These are phyloP conservation scores for Rhynchomys soricoides DNA, from an alignment of 2,113 vertebrate species.

Conservation along the genomic window DNA sequence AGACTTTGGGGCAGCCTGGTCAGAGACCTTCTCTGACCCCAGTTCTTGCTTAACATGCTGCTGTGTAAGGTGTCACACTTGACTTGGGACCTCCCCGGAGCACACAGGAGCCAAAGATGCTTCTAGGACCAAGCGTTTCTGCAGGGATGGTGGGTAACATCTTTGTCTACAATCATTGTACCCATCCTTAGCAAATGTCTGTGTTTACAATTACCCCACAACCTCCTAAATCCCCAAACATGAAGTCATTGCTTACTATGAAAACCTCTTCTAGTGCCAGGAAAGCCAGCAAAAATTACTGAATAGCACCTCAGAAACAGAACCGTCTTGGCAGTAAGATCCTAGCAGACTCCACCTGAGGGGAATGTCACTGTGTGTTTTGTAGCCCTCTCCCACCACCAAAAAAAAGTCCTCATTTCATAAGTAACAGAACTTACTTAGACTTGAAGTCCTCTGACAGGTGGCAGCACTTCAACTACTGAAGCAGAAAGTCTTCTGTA, in stretches of 20 bases:
- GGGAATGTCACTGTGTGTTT: slow-evolving; percentile 66
- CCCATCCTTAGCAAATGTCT: background rate
- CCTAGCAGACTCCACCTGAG: slow-evolving; percentile 64
- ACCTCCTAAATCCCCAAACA: background rate
- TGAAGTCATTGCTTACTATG: background rate
- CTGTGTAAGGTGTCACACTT: background rate
- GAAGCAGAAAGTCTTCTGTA: slow-evolving; percentile 80
- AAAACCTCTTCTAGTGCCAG: background rate
- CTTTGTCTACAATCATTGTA: background rate
- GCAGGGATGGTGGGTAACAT: background rate
- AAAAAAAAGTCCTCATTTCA: slow-evolving; percentile 84
- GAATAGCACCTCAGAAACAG: background rate
- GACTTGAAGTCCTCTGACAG: slow-evolving; percentile 85
- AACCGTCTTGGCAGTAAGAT: background rate
- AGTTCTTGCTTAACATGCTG: background rate
- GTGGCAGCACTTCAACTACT: slow-evolving; percentile 77
- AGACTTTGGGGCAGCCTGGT: background rate
- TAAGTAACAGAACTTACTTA: slow-evolving; percentile 85
- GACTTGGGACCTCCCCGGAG: background rate
- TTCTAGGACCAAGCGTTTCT: background rate
- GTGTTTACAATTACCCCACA: background rate
- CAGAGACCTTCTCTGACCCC: background rate
- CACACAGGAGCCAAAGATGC: too few relatives aligned
- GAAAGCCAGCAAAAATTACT: background rate
- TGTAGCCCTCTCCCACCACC: slow-evolving; percentile 57